Percentiles rank a stretch among this genome's conserved stretches.
Evolutionary conservation across 2,797 vertebrate species (phyloP).

Genomic region (Limosa lapponica): DNA sequence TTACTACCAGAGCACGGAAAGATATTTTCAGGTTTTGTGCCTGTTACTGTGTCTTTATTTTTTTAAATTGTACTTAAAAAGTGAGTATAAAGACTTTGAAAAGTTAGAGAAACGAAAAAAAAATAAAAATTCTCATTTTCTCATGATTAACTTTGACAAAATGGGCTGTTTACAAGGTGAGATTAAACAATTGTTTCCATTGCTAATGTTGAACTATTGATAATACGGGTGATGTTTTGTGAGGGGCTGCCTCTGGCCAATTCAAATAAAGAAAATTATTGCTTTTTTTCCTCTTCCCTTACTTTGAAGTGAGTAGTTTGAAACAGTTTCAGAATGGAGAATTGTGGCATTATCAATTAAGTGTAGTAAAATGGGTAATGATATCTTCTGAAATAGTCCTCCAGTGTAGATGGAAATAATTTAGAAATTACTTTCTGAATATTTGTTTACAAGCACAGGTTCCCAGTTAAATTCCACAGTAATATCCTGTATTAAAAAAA

Average conservation of each 20-base stretch:
- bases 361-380: background rate
- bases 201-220: background rate
- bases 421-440: background rate
- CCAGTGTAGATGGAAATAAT: background rate
- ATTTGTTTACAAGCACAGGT: background rate
- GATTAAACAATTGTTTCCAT: background rate
- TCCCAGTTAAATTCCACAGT: background rate
- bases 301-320: background rate
- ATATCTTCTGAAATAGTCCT: background rate
- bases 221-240: background rate
- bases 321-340: background rate
- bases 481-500: background rate
- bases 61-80: background rate
- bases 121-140: background rate
- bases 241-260: background rate
- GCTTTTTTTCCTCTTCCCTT: background rate
- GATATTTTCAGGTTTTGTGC: slow-evolving; percentile 12
- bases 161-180: background rate
- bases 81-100: background rate
- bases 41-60: background rate
- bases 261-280: background rate
- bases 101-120: background rate
- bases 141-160: background rate
- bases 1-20: slow-evolving; percentile 47
- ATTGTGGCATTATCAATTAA: background rate